Evolutionary conservation across 2,113 vertebrate genomes (phyloP).

Genomic region (Pelvicachromis taeniatus): DNA sequence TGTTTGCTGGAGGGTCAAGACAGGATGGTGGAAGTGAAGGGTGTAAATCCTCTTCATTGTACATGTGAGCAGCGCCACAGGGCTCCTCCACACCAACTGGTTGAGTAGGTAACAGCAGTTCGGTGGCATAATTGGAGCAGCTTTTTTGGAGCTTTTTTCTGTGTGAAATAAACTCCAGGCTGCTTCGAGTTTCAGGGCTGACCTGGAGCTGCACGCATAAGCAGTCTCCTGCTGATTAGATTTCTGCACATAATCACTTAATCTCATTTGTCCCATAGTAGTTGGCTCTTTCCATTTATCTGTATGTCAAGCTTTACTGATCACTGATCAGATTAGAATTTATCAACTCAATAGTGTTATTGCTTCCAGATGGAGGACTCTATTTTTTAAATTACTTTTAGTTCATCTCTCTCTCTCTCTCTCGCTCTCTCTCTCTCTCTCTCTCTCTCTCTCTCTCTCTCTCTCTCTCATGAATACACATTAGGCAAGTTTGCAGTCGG

Average conservation of each 20-base stretch:
- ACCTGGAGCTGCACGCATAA: neutral
- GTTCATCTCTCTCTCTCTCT: neutral
- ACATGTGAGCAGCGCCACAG: neutral
- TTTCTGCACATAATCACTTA: conserved; percentile 40
- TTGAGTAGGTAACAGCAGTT: neutral
- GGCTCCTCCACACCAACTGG: neutral
- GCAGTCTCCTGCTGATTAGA: conserved; percentile 19
- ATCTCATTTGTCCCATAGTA: conserved; percentile 40
- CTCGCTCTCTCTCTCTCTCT: neutral
- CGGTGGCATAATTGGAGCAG: neutral
- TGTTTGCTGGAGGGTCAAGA: neutral
- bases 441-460: neutral
- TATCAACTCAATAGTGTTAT: neutral
- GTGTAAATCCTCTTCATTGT: neutral
- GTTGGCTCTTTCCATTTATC: neutral
- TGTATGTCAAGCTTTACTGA: neutral
- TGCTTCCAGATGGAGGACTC: neutral
- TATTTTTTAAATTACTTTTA: neutral
- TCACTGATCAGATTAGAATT: neutral
- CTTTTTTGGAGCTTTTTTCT: neutral
- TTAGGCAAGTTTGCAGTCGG: neutral
- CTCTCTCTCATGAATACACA: neutral
- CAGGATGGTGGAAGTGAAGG: neutral
- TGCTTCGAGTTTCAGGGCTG: neutral
- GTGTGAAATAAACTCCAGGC: neutral